Percentiles rank a stretch among this genome's conserved stretches.
Conservation (phyloP, 2,797 vertebrate genomes). For the Urosaurus nigricauda region DNA sequence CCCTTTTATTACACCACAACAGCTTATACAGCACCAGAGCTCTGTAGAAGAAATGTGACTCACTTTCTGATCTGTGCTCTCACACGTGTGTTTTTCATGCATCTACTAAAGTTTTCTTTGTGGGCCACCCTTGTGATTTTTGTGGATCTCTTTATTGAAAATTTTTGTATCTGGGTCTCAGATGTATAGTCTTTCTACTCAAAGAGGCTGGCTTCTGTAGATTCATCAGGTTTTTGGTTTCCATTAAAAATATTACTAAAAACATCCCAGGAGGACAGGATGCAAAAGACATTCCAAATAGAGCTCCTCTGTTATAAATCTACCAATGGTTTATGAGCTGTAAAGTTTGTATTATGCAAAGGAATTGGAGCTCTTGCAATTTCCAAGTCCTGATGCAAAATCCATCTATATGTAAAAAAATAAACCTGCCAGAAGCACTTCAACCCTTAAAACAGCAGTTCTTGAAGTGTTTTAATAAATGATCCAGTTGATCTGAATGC, state of each 20-base stretch:
- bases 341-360: conserved; percentile 67
- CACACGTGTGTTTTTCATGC: background rate
- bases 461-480: conserved; percentile 26
- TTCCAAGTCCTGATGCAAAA: conserved; percentile 65
- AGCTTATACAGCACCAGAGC: conserved; percentile 22
- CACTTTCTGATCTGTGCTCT: conserved; percentile 13
- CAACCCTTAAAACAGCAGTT: conserved; percentile 32
- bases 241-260: conserved; percentile 53
- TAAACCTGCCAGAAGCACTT: conserved; percentile 38
- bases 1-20: conserved; percentile 26
- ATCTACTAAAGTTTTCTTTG: conserved; percentile 10
- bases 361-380: conserved; percentile 35
- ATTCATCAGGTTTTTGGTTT: conserved; percentile 46
- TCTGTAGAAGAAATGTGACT: conserved; percentile 27
- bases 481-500: background rate
- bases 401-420: conserved; percentile 65
- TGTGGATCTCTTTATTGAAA: conserved; percentile 44
- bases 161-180: conserved; percentile 43
- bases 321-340: conserved; percentile 66
- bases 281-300: conserved; percentile 67
- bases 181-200: background rate
- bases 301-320: conserved; percentile 62
- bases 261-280: conserved; percentile 46
- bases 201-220: conserved; percentile 35
- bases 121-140: conserved; percentile 34